Base-by-base conservation (phyloP, 2,113 vertebrate species). In the Speoplatyrhinus poulsoni region DNA sequence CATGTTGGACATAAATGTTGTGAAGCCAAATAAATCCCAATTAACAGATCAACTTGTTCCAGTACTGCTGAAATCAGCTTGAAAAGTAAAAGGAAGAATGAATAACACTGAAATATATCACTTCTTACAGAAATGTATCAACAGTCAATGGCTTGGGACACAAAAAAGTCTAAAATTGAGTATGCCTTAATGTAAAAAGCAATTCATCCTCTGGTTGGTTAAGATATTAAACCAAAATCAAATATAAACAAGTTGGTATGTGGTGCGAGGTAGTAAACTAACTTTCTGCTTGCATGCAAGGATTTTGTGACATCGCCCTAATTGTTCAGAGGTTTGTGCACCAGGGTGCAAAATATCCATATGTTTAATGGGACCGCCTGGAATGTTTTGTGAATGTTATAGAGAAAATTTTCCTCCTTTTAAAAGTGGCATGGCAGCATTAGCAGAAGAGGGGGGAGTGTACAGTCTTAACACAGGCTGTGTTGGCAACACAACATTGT, bases 41-140 rank as follows among this genome's bases (percentile, higher is more conserved):
- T 78, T 73, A 80, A 76, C 54, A 73, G 82, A 85, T 75, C 50
- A 57, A 74, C 82, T 82, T 84, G 85, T 83, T 84, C 83, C 75
- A 63, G 71, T 1, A 46, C 67, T 73, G 69, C 69, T 86, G 83
- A 26, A 26, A 26, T 67, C 83, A 86, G 75, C 80, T 82, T 90
- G 87, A 81, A 85, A 61, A 85, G 83, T 74, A 85, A 81, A 83
- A 88, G 83, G 84, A 91, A 87, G 81, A 80, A 69, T 76, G 62
- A 81, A 85, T 78, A 83, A 82, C 80, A 79, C 82, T 79, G 80
- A 9, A 33, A 85, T 76, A 77, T 75, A 84, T 62, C 62, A 77
- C 68, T 69, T 67, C 72, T 53, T 59, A 81, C 71, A 82, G 73
- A 55, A 85, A 86, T 85, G 77, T 75, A 76, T 70, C 79, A 76